Conservation (phyloP, 1,140 invertebrate genomes). For the Campoletis sonorensis region DNA sequence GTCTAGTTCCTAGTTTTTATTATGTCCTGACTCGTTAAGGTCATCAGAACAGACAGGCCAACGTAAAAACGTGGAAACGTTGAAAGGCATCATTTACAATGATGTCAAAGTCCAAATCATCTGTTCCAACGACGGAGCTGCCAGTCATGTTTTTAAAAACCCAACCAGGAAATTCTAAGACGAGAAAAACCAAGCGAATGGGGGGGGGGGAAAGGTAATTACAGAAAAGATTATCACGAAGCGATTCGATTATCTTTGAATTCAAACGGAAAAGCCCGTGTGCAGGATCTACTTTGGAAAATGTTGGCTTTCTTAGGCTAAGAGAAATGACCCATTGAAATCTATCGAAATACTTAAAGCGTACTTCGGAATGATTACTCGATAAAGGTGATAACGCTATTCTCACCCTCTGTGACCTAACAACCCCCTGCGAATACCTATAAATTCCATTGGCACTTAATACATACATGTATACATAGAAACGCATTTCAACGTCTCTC, state of each 20-base stretch:
- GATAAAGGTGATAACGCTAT: constrained; percentile 29
- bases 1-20: too few species aligned
- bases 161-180: too few species aligned
- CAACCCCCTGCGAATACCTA: neutral
- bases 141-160: too few species aligned
- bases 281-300: neutral
- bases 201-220: too few species aligned
- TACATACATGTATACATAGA: constrained; percentile 8
- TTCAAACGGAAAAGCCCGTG: neutral
- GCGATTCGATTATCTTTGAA: neutral
- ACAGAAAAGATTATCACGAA: neutral
- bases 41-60: too few species aligned
- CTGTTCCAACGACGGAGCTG: too few species aligned
- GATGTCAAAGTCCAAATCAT: too few species aligned
- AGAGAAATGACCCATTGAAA: constrained; percentile 9
- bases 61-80: too few species aligned
- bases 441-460: constrained; percentile 10
- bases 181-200: too few species aligned
- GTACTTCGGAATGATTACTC: constrained; percentile 28
- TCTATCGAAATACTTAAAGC: neutral
- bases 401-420: neutral
- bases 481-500: too few species aligned
- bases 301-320: neutral
- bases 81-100: too few species aligned
- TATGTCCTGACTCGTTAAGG: too few species aligned